Base-by-base conservation (phyloP, 1,140 invertebrate genomes). In the Leptinotarsa undecemlineata region DNA sequence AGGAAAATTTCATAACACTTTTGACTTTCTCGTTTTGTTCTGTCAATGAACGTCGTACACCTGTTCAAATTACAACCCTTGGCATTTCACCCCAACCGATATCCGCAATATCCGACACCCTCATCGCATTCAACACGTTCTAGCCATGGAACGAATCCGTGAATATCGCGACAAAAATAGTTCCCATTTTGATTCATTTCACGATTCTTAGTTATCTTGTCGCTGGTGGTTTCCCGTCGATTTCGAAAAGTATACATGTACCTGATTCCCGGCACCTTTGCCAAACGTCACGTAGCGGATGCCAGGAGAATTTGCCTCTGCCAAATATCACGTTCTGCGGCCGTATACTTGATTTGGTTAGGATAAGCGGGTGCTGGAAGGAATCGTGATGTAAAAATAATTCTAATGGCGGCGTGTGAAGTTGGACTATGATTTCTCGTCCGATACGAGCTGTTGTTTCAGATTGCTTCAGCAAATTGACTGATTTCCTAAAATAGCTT, bases 311-410 rank as follows among this genome's bases (percentile, higher is more conserved):
- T 57, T 57, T 57, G 51, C 51, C 17, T 57, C n/a, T 57, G 51
- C 51, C 51, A 57, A 57, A 57, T 57, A 57, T 4, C 51, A 57
- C 51, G 51, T 57, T 4, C 51, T 17, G 51, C 15, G 51, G 51
- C n/a, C n/a, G 51, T 57, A 57, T 57, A 57, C 15, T 57, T 57
- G 51, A 57, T 57, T 57, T 57, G 51, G 51, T 57, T 57, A 57
- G 4, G 15, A 57, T 57, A 57, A 19, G 13, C 51, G 51, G 51
- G n/a, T 57, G 51, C 15, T 57, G 14, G 51, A 57, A 57, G 51
- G 51, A 57, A n/a, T 57, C 51, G 51, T 57, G 51, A 57, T 57
- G 51, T 57, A 57, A 57, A 57, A 57, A 57, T 57, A 57, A 57
- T 57, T 57, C n/a, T 5, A 57, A 57, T 4, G n/a, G 8, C 8